phyloP scores from a whole-genome alignment of 2,888 invertebrate species.

The Diarsia rubi region DNA sequence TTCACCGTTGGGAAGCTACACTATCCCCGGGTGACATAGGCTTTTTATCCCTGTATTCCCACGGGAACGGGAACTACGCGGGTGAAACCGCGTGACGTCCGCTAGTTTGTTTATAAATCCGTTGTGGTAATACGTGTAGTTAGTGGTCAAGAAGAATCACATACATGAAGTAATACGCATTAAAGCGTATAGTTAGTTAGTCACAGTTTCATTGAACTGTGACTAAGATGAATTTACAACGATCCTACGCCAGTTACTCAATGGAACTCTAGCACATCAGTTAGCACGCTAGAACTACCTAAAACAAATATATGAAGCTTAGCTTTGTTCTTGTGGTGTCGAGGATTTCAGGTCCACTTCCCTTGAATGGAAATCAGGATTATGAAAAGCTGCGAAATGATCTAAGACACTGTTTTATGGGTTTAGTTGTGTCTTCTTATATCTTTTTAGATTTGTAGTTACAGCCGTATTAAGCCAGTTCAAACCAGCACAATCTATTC shows the following conservation, averaged over 20 bases:
- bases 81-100: no score
- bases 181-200: background rate
- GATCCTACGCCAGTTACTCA: background rate
- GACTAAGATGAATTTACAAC: background rate
- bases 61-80: no score
- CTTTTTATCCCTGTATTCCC: no score
- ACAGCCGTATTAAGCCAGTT: background rate
- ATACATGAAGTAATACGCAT: background rate
- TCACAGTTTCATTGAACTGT: conserved; percentile 7
- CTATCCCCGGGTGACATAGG: no score
- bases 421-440: background rate
- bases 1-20: no score
- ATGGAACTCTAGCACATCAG: conserved; percentile 9
- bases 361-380: background rate
- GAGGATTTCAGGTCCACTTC: conserved; percentile 9
- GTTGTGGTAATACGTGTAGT: background rate
- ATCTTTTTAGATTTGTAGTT: background rate
- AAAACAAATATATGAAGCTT: background rate
- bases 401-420: background rate
- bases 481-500: background rate
- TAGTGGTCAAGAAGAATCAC: background rate
- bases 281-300: background rate
- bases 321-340: background rate
- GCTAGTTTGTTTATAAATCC: no score
- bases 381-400: background rate